Conservation (phyloP, 2,797 vertebrate species). For the Chrysocyon brachyurus region DNA sequence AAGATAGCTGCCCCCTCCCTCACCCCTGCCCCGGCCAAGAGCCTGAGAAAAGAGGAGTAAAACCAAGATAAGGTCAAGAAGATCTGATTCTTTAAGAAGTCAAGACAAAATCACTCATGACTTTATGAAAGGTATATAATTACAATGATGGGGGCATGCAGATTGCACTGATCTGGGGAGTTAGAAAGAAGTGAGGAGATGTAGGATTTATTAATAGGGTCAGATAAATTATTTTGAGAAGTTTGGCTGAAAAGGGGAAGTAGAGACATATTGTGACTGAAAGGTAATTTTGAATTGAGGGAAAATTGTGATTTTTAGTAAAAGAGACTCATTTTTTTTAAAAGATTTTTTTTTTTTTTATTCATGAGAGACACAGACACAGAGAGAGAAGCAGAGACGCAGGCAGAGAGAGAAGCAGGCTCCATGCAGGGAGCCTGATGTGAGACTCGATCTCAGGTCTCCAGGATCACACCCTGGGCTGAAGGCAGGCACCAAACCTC, state of each 20-base stretch:
- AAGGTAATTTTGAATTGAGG: not conserved
- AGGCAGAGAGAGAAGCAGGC: too few species aligned
- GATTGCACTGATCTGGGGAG: not conserved
- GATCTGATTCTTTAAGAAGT: not conserved
- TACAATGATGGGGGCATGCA: not conserved
- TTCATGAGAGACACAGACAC: too few species aligned
- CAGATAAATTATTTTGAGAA: not conserved
- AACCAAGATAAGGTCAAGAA: not conserved
- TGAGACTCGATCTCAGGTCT: too few species aligned
- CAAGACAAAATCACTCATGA: not conserved
- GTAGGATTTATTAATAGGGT: not conserved
- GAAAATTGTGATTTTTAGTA: not conserved
- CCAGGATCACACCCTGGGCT: too few species aligned
- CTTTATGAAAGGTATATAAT: not conserved
- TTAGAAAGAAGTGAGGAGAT: not conserved
- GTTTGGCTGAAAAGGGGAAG: not conserved
- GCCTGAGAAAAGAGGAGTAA: not conserved
- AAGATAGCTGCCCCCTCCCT: not conserved
- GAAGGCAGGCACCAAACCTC: too few species aligned
- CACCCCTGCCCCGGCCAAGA: not conserved
- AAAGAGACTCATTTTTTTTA: not conserved
- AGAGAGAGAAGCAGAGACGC: too few species aligned
- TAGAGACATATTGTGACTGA: not conserved
- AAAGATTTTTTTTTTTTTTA: too few species aligned
- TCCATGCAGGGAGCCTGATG: too few species aligned